These are phyloP conservation scores for Helarctos malayanus DNA, from an alignment of 2,797 vertebrate genomes.

Conservation along the genomic window DNA sequence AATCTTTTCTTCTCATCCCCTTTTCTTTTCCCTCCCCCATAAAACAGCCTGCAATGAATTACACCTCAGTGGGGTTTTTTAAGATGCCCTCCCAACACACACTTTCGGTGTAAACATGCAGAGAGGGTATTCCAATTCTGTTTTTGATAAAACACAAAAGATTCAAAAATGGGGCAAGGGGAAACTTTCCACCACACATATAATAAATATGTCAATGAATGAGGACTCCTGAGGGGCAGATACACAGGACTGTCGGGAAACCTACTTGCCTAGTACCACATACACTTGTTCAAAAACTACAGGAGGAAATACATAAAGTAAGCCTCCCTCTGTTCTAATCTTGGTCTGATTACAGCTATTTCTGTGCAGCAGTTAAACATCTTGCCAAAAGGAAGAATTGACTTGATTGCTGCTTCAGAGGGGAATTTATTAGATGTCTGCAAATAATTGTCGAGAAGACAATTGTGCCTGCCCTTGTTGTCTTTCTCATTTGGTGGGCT, in stretches of 20 bases:
- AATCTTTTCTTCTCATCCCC: conserved; percentile 75
- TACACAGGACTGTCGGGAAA: conserved; percentile 20
- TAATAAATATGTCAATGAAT: conserved; percentile 71
- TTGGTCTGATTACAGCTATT: conserved; percentile 64
- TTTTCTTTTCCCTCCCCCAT: conserved; percentile 43
- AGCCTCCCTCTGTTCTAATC: conserved; percentile 69
- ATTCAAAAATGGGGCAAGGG: conserved; percentile 72
- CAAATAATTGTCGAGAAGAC: conserved; percentile 55
- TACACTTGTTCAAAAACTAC: conserved; percentile 45
- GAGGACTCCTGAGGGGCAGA: conserved; percentile 57
- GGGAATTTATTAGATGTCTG: conserved; percentile 68
- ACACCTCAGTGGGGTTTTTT: conserved; percentile 77
- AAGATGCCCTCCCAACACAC: neutral
- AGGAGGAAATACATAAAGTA: conserved; percentile 40
- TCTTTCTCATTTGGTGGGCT: conserved; percentile 3
- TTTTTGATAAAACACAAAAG: conserved; percentile 81
- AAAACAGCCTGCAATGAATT: conserved; percentile 84
- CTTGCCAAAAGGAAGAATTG: conserved; percentile 64
- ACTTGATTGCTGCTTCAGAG: conserved; percentile 67
- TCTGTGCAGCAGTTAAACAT: conserved; percentile 63
- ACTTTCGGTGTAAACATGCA: conserved; percentile 63
- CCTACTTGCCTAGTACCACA: neutral
- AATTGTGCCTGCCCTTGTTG: neutral
- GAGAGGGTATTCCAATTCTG: conserved; percentile 71
- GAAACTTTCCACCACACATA: conserved; percentile 76